Evolutionary conservation across 2,888 invertebrate species (phyloP).

Genomic region (Caenorhabditis parvicauda): DNA sequence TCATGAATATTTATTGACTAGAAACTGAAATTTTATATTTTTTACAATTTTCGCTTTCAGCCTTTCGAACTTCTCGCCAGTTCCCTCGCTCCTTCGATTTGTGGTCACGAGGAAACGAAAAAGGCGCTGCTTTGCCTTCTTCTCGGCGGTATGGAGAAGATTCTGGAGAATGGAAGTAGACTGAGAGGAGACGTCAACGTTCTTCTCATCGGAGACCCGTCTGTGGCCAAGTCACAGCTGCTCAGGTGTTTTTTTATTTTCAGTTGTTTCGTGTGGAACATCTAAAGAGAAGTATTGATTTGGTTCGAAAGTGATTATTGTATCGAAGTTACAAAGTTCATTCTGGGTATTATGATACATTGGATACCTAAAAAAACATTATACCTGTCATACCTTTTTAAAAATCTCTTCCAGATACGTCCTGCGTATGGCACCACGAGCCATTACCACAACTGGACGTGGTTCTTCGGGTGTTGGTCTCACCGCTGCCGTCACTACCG

Average conservation of each 20-base stretch:
- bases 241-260: too few relatives aligned
- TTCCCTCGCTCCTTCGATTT: conserved; percentile 94
- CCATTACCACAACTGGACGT: conserved; percentile 93
- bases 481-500: conserved; percentile 95
- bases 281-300: background rate
- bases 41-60: too few relatives aligned
- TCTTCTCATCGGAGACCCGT: conserved; percentile 93
- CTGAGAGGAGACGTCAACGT: conserved; percentile 86
- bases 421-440: conserved; percentile 86
- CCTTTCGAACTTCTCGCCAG: conserved; percentile 80
- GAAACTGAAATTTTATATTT: conserved; percentile 70
- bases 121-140: conserved; percentile 90
- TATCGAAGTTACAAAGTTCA: background rate
- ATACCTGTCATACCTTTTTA: too few relatives aligned
- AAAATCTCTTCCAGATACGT: conserved; percentile 74
- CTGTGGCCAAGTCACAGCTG: conserved; percentile 93
- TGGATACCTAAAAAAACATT: too few relatives aligned
- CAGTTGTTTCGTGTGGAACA: too few relatives aligned
- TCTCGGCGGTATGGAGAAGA: conserved; percentile 91
- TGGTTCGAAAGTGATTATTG: background rate
- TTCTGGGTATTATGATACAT: too few relatives aligned
- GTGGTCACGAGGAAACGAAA: conserved; percentile 93
- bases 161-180: conserved; percentile 79
- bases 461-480: conserved; percentile 97
- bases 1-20: background rate